These are phyloP conservation scores for Gallinago undulata DNA, from an alignment of 2,113 vertebrate genomes.

Conservation along the genomic window DNA sequence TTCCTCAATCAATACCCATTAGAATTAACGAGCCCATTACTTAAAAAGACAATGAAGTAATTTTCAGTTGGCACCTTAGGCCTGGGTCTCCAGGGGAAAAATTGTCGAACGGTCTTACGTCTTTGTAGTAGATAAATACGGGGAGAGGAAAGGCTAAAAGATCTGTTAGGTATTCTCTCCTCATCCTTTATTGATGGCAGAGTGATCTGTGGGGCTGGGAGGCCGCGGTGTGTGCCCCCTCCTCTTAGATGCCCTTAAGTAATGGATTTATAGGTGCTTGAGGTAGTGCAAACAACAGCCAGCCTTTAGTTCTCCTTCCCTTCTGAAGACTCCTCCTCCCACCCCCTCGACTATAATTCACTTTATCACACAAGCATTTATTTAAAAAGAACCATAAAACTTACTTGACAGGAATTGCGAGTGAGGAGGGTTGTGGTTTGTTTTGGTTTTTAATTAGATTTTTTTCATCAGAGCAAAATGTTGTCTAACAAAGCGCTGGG, in stretches of 20 bases:
- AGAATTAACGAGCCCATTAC: slow-evolving; percentile 77
- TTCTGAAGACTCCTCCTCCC: neutral
- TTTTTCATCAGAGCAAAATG: neutral
- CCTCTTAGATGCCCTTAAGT: slow-evolving; percentile 77
- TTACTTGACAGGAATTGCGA: neutral
- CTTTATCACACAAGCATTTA: neutral
- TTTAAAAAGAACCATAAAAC: neutral
- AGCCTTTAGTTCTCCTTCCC: slow-evolving; percentile 40
- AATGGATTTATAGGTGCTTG: slow-evolving; percentile 83
- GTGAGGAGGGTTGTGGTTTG: neutral
- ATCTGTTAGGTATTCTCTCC: slow-evolving; percentile 71
- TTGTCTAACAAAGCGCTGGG: neutral
- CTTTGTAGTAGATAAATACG: slow-evolving; percentile 51
- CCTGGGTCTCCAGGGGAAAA: slow-evolving; percentile 33
- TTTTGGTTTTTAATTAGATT: neutral
- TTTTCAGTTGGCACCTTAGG: slow-evolving; percentile 70
- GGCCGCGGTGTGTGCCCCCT: slow-evolving; percentile 79
- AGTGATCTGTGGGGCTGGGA: slow-evolving; percentile 73
- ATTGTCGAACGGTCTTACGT: slow-evolving; percentile 13
- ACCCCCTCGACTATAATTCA: neutral
- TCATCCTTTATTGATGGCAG: slow-evolving; percentile 81
- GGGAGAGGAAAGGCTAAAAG: slow-evolving; percentile 43
- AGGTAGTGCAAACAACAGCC: slow-evolving; percentile 72
- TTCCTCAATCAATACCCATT: slow-evolving; percentile 76
- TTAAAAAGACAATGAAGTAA: slow-evolving; percentile 73